Evolutionary conservation across 2,888 invertebrate species (phyloP), one percentile per base, ranked within the genome.

Genomic region (Meliscaeva auricollis): DNA sequence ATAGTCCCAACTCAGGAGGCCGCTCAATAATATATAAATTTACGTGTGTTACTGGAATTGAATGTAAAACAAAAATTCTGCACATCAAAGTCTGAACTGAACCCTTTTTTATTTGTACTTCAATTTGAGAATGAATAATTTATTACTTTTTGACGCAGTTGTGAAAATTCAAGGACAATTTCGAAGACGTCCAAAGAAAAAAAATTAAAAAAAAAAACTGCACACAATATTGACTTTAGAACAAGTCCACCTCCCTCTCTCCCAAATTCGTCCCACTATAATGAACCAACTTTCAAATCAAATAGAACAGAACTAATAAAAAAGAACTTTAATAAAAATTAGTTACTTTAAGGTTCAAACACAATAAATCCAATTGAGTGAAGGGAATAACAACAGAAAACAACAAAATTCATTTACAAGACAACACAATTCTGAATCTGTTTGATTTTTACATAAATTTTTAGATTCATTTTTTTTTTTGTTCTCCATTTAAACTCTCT

Each of bases 401-500:
- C 6, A 8, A 41, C 17, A 50, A 76, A 76, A 38, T 58, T 68
- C 50, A 68, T 56, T 32, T 32, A 56, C 32, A 35, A 56, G 17
- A 35, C 35, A 56, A 32, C 56, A 32, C 56, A 35, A 35, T 35
- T 56, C 38, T 13, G 9, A 69, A 7, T 66, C 32, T 52, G 20
- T 35, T 62, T 35, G 50, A 46, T 69, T 56, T 38, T 75, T 35
- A 41, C 30, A 30, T 44, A 30, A 44, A 76, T 35, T 60, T 56
- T 78, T 11, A 5, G 17, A 50, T 72, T 56, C 20, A 52, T 72
- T 58, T 70, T n/a, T 20, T 13, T 50, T 52, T 66, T 56, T 46
- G 26, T 69, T 38, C 13, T 52, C 64, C 30, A 75, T 84, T 84
- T 84, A 70, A 84, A 80, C 5, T 9, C 79, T 74, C 80, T 84